Percentiles rank a stretch among this genome's conserved stretches.
Evolutionary conservation across 2,888 invertebrate species (phyloP).

Genomic region (Lucinisca nassula): DNA sequence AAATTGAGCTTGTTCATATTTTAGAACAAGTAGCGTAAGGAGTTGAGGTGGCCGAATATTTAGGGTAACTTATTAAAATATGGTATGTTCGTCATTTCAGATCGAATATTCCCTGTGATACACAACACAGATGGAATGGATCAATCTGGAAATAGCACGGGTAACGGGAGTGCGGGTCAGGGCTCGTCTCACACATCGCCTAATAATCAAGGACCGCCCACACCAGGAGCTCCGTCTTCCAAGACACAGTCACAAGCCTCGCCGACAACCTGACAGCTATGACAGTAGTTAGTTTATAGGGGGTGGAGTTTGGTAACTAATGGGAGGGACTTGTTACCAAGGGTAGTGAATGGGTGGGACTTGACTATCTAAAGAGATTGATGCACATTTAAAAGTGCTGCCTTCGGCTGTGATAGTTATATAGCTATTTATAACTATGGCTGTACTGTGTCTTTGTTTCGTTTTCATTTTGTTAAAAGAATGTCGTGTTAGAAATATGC

Average conservation of each 20-base stretch:
- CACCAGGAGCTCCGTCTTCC: slow-evolving; percentile 71
- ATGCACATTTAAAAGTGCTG: slow-evolving; percentile 73
- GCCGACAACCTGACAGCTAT: slow-evolving; percentile 76
- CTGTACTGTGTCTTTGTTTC: neutral
- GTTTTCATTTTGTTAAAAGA: too few species aligned
- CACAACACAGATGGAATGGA: slow-evolving; percentile 78
- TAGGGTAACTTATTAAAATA: too few species aligned
- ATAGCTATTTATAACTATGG: neutral
- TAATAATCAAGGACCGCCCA: slow-evolving; percentile 73
- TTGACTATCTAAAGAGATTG: slow-evolving; percentile 57
- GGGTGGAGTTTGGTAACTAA: slow-evolving; percentile 7
- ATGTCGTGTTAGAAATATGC: too few species aligned
- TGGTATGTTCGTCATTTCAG: slow-evolving; percentile 65
- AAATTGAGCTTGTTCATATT: too few species aligned
- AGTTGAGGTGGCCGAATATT: too few species aligned
- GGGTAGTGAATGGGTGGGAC: neutral
- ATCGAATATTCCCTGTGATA: slow-evolving; percentile 78
- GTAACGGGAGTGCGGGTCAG: slow-evolving; percentile 70
- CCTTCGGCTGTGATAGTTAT: slow-evolving; percentile 79
- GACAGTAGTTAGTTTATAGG: slow-evolving; percentile 4
- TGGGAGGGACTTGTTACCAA: neutral
- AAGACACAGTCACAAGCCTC: slow-evolving; percentile 72
- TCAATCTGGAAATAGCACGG: slow-evolving; percentile 69
- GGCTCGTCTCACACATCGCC: slow-evolving; percentile 67
- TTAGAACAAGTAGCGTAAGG: too few species aligned